phyloP scores from a whole-genome alignment of 2,888 invertebrate species.

The Beris morrisii region DNA sequence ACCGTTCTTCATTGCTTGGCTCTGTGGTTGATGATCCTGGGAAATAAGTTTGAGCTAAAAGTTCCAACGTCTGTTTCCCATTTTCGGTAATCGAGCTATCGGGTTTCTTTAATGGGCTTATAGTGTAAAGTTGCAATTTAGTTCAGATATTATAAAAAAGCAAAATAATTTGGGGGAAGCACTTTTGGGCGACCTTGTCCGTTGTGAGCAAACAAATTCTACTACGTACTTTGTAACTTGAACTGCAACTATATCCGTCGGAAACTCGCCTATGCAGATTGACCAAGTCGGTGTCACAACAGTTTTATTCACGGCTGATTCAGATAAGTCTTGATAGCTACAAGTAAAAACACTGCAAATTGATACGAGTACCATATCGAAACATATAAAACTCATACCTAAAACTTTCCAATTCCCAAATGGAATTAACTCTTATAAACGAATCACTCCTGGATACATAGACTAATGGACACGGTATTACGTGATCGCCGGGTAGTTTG shows the following conservation, averaged over 20 bases:
- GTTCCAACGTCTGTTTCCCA: no score
- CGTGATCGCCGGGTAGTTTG: conserved; percentile 66
- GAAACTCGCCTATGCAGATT: conserved; percentile 69
- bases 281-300: conserved; percentile 56
- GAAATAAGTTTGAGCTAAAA: no score
- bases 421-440: conserved; percentile 79
- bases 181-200: no score
- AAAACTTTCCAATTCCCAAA: conserved; percentile 83
- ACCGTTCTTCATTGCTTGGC: no score
- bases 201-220: no score
- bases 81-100: no score
- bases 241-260: conserved; percentile 57
- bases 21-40: no score
- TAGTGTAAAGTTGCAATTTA: no score
- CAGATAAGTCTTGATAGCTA: conserved; percentile 78
- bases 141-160: no score
- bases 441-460: conserved; percentile 82
- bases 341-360: neutral
- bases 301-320: conserved; percentile 64
- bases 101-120: no score
- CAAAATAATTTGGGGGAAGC: no score
- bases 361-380: neutral
- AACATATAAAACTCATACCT: conserved; percentile 60
- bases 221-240: conserved; percentile 51
- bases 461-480: conserved; percentile 74